Evolutionary conservation across 2,888 invertebrate genomes (phyloP), one percentile per base, ranked within the genome.

Genomic region (Leptothorax acervorum): DNA sequence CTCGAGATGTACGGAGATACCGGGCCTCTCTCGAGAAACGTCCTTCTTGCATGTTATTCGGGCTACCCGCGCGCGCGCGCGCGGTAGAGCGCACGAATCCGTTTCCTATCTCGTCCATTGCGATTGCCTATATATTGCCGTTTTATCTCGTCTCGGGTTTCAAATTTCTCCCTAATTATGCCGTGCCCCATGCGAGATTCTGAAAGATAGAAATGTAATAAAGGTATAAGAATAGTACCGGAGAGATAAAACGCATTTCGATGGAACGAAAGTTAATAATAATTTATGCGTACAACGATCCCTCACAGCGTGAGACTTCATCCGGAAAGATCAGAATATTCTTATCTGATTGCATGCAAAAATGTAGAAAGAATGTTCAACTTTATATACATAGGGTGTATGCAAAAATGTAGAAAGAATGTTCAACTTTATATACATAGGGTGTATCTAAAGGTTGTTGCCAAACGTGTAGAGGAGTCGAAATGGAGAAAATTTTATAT

Each of bases 1-100:
- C 66, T 79, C 48, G 66, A 66, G 57, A 78, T 57, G 28, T 63
- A 28, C 51, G 53, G 8, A 62, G 78, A 78, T 57, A 65, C 18
- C 31, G 35, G 35, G n/a, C 1, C 53, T 42, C 48, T 55, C 48
- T 65, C 39, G 57, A 48, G 66, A 60, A 79, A 57, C 63, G 35
- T 82, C 35, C 23, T 45, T 45, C n/a, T 82, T 15, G 31, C 6
- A 35, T 6, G 35, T 62, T 62, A 79, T 78, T 76, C 57, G 65
- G 63, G 42, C 65, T 82, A 82, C 11, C 28, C 12, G 12, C 28
- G 11, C 23, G 11, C n/a, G 11, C 23, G 23, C 23, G 23, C 23
- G 23, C 23, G 23, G 53, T 51, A 42, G 28, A 55, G 23, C 15
- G 3, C n/a, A 39, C n/a, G 0, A 66, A 42, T 42, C 18, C 15